These are phyloP conservation scores for Turdus rufiventris DNA, from an alignment of 2,113 vertebrate genomes.

Conservation along the genomic window DNA sequence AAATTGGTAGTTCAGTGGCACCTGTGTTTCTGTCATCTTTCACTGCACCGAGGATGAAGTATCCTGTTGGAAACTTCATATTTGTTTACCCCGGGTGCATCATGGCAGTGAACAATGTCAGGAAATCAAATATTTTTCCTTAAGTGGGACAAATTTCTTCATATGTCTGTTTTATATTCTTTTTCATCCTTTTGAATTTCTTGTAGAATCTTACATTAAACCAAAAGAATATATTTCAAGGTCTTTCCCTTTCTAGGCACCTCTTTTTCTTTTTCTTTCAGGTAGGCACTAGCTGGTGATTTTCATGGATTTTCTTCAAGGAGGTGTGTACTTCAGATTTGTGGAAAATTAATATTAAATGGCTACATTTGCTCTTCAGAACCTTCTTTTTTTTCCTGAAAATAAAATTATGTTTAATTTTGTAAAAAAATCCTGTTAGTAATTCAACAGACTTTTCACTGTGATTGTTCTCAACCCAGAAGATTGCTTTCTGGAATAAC, in stretches of 20 bases:
- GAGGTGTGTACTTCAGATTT: background rate
- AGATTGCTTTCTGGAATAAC: background rate
- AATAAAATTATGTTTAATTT: background rate
- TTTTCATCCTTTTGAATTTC: background rate
- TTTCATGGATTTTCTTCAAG: background rate
- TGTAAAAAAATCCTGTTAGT: background rate
- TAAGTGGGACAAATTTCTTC: background rate
- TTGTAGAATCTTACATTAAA: background rate
- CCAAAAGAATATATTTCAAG: background rate
- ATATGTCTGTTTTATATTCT: background rate
- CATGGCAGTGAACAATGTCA: background rate
- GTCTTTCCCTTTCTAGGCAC: background rate
- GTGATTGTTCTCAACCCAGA: background rate
- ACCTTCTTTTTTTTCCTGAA: background rate
- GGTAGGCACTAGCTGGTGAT: fast-evolving
- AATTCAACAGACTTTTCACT: background rate
- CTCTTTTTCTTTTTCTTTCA: background rate
- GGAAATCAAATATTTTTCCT: background rate
- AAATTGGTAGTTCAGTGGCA: background rate
- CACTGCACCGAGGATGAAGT: background rate
- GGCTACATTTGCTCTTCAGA: background rate
- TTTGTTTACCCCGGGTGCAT: background rate
- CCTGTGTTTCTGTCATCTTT: background rate
- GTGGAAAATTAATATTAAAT: background rate
- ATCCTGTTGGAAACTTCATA: background rate